phyloP scores from a whole-genome alignment of 2,113 vertebrate genomes.

The Odontophorus gujanensis region DNA sequence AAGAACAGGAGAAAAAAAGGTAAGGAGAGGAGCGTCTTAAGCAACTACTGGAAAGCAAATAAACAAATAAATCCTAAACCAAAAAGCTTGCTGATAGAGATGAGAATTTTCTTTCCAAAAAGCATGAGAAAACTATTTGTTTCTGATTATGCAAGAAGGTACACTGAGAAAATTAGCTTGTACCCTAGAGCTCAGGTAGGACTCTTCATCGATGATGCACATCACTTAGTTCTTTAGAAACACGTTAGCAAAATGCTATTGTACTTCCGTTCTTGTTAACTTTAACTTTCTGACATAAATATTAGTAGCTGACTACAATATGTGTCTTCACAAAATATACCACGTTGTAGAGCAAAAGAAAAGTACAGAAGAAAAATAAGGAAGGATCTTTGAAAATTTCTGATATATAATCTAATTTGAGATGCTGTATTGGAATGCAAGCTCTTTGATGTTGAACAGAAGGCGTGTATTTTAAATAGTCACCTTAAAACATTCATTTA shows the following conservation, averaged over 20 bases:
- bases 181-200: not conserved
- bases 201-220: not conserved
- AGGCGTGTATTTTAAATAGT: not conserved
- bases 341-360: not conserved
- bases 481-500: not conserved
- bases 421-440: not conserved
- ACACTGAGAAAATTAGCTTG: not conserved
- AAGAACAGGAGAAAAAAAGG: not conserved
- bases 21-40: not conserved
- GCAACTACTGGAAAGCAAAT: not conserved
- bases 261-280: not conserved
- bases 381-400: not conserved
- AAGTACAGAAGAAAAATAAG: not conserved
- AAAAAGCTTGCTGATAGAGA: not conserved
- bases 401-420: not conserved
- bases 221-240: not conserved
- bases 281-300: not conserved
- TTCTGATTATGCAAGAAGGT: not conserved
- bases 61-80: not conserved
- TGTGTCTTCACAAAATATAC: not conserved
- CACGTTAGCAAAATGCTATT: fast-evolving
- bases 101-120: not conserved
- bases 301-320: not conserved
- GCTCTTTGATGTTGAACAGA: not conserved
- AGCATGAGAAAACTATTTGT: not conserved